Conservation (phyloP, 1,140 invertebrate species). For the Pseudachorutes palmiensis region DNA sequence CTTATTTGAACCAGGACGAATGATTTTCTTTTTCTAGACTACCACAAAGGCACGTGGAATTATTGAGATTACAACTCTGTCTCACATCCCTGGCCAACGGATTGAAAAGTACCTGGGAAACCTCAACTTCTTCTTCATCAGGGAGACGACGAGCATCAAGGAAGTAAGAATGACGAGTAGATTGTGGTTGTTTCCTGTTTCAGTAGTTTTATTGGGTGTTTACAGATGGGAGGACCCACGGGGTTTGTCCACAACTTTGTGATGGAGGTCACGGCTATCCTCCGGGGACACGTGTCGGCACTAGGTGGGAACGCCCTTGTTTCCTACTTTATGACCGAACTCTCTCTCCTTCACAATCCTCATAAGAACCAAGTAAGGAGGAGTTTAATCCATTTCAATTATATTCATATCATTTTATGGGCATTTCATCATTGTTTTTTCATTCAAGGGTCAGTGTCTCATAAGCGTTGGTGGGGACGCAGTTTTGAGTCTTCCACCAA, state of each 20-base stretch:
- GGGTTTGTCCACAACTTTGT: conserved; percentile 90
- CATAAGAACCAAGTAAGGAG: conserved; percentile 88
- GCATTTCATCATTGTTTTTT: conserved; percentile 37
- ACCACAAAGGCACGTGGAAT: background rate
- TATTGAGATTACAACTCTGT: conserved; percentile 76
- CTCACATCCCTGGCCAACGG: conserved; percentile 66
- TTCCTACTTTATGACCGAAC: conserved; percentile 84
- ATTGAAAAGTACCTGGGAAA: conserved; percentile 83
- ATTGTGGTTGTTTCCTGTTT: background rate
- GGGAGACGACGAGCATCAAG: conserved; percentile 83
- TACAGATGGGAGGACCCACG: conserved; percentile 71
- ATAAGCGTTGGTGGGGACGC: conserved; percentile 92
- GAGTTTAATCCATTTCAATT: too few species aligned
- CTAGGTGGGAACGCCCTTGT: conserved; percentile 93
- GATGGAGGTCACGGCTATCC: conserved; percentile 81
- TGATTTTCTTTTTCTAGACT: background rate
- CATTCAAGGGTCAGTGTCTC: conserved; percentile 81
- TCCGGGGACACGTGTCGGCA: conserved; percentile 81
- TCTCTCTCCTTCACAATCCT: conserved; percentile 78
- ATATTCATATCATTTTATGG: background rate
- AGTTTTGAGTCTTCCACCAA: conserved; percentile 49
- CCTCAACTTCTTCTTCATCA: conserved; percentile 89
- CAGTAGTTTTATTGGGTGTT: conserved; percentile 3
- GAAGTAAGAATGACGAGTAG: conserved; percentile 60
- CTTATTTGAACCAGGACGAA: too few species aligned